Base-by-base conservation (phyloP, 2,797 vertebrate species). In the Gymnoscopelus braueri region DNA sequence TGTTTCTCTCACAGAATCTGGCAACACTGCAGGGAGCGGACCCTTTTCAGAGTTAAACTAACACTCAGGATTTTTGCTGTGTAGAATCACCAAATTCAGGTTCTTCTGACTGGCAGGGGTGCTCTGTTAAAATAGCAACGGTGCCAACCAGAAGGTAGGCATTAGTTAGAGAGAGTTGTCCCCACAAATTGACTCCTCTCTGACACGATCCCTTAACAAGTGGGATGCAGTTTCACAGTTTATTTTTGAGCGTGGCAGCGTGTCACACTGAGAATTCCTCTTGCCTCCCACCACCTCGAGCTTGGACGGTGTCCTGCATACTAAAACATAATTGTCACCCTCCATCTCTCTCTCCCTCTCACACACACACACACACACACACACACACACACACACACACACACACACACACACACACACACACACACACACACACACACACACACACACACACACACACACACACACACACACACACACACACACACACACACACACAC, bases 181-280 rank as follows among this genome's bases (percentile, higher is more conserved):
- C 66, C 52, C 61, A 62, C 15, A n/a, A 50, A 5, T n/a, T 7
- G 54, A 35, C 15, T 23, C 4, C n/a, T 51, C n/a, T 51, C 71
- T 66, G 71, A 65, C 59, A 60, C 50, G 12, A 56, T 60, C 54
- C 19, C 72, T 70, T 63, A 50, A 48, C 71, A 74, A 60, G 66
- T 12, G 55, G 44, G 85, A 72, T 89, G 80, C 63, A 62, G 78
- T 87, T 89, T 86, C 74, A 76, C 66, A 79, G 77, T 87, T 88
- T 88, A 84, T 87, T 86, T 88, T 84, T 76, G 81, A 89, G 85
- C 70, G 49, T 77, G 82, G 68, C 71, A 60, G 72, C 71, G 80
- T 77, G 85, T 87, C 71, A 62, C 83, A 84, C 78, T 86, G 85
- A 88, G 85, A 87, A 89, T 85, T 82, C 86, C 81, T 88, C 84